Evolutionary conservation across 2,797 vertebrate genomes (phyloP).

Genomic region (Xenopus petersii): DNA sequence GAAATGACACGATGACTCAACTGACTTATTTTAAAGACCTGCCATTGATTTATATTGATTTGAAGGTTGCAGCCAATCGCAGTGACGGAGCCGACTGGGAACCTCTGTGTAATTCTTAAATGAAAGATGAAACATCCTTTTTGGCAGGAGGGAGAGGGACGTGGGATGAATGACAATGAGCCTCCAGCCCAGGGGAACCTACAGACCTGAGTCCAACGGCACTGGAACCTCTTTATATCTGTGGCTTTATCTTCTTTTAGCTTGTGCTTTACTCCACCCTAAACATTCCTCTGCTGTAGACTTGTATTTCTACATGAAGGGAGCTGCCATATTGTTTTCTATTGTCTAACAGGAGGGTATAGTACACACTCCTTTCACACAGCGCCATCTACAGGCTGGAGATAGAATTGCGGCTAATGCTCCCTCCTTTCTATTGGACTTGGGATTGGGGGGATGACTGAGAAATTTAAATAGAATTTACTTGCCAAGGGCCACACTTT

Average conservation of each 20-base stretch:
- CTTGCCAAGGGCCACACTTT: too few relatives aligned
- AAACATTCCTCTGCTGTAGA: neutral
- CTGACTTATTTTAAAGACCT: slow-evolving; percentile 28
- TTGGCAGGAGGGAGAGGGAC: slow-evolving; percentile 2
- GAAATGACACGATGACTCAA: slow-evolving; percentile 22
- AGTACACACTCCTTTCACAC: neutral
- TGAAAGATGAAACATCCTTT: slow-evolving; percentile 40
- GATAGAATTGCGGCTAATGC: too few relatives aligned
- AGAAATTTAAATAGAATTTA: too few relatives aligned
- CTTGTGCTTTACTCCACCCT: too few relatives aligned
- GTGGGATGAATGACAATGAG: slow-evolving; percentile 6
- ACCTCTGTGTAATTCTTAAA: slow-evolving; percentile 23
- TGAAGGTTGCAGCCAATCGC: slow-evolving; percentile 24
- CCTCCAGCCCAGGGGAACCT: slow-evolving; percentile 1
- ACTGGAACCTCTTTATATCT: too few relatives aligned
- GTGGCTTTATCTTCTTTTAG: too few relatives aligned
- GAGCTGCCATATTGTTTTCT: too few relatives aligned
- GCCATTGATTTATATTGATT: slow-evolving; percentile 40
- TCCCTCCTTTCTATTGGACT: too few relatives aligned
- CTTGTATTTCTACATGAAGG: too few relatives aligned
- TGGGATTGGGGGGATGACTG: too few relatives aligned
- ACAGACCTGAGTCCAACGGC: too few relatives aligned
- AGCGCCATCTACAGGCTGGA: too few relatives aligned
- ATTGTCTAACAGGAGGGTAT: neutral
- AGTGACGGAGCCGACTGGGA: neutral